These are phyloP conservation scores for Caenorhabditis sp. DNA, from an alignment of 2,888 invertebrate species.

Conservation along the genomic window DNA sequence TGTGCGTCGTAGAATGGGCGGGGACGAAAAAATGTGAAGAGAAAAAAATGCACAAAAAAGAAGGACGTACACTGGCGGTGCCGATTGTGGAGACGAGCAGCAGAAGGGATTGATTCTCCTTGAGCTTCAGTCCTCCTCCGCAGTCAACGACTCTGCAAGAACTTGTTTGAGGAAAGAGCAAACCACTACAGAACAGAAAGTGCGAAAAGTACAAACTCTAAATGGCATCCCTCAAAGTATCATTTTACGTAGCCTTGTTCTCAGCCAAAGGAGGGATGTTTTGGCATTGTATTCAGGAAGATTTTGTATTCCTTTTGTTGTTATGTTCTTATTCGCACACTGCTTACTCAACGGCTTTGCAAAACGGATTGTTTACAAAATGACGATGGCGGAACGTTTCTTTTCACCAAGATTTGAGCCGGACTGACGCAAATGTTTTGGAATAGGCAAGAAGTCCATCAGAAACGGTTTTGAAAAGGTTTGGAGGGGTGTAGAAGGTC, in stretches of 20 bases:
- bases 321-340: conserved; percentile 9
- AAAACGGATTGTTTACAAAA: conserved; percentile 47
- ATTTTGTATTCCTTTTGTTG: conserved; percentile 25
- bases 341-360: conserved; percentile 50
- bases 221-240: background rate
- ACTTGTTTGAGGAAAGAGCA: conserved; percentile 28
- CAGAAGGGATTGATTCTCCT: conserved; percentile 58
- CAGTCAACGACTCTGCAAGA: conserved; percentile 69
- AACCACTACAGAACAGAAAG: conserved; percentile 17
- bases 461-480: background rate
- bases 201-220: conserved; percentile 16
- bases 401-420: background rate
- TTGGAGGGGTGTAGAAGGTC: background rate
- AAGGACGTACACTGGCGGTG: conserved; percentile 21
- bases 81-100: conserved; percentile 59
- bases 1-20: background rate
- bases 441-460: background rate
- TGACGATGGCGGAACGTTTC: conserved; percentile 49
- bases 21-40: background rate
- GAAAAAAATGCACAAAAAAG: background rate
- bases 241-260: no score
- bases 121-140: conserved; percentile 65
- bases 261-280: no score
- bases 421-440: conserved; percentile 1
- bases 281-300: conserved; percentile 10